Conservation (phyloP, 2,113 vertebrate genomes). For the Oryzias javanicus region DNA sequence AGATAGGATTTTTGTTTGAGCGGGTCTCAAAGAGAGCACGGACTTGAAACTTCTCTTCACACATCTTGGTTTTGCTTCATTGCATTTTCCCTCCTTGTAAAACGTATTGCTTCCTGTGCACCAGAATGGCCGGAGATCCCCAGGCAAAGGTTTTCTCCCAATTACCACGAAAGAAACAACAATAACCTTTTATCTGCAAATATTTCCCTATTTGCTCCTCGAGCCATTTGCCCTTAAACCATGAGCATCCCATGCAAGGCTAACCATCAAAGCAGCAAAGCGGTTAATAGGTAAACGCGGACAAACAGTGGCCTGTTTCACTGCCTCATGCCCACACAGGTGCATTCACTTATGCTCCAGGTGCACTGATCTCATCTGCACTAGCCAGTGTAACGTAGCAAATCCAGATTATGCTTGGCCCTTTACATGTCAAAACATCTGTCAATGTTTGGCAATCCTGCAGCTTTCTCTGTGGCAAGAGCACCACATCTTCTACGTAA, state of each 20-base stretch:
- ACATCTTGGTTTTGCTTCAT: background rate
- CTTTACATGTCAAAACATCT: slow-evolving; percentile 67
- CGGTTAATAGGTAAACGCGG: slow-evolving; percentile 45
- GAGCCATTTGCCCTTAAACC: slow-evolving; percentile 25
- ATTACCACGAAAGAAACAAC: slow-evolving; percentile 9
- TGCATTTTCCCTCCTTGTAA: background rate
- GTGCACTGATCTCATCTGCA: slow-evolving; percentile 54
- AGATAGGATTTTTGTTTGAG: no score
- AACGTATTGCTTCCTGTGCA: background rate
- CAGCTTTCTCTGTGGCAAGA: slow-evolving; percentile 34
- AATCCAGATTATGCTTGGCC: slow-evolving; percentile 51
- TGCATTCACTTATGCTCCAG: slow-evolving; percentile 54
- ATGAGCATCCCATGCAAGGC: slow-evolving; percentile 9
- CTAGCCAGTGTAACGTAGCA: slow-evolving; percentile 53
- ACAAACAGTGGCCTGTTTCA: slow-evolving; percentile 60
- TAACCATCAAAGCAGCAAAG: slow-evolving; percentile 47
- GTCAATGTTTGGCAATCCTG: slow-evolving; percentile 51
- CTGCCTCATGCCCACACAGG: slow-evolving; percentile 56
- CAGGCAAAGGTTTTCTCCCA: background rate
- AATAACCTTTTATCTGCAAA: slow-evolving; percentile 7
- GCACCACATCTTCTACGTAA: slow-evolving; percentile 15
- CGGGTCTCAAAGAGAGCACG: no score
- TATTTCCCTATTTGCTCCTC: background rate
- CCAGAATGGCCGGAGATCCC: background rate
- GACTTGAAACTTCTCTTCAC: background rate